Percentiles rank a stretch among this genome's conserved stretches.
Evolutionary conservation across 2,113 vertebrate genomes (phyloP).

Genomic region (Cochlearius cochlearius): DNA sequence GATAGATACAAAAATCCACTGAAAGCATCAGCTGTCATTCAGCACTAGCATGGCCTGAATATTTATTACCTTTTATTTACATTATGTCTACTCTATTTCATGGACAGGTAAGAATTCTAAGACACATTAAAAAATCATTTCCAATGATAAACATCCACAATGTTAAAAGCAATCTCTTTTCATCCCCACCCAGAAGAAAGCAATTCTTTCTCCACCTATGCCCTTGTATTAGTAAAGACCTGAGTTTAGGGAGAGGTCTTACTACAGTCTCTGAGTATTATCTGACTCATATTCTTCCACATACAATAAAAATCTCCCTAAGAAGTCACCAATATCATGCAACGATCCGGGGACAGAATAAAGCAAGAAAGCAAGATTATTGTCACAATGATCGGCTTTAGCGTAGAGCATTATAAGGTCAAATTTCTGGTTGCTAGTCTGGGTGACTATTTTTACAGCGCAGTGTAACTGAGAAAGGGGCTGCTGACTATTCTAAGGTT

Average conservation of each 20-base stretch:
- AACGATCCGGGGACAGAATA: neutral
- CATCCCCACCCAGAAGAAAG: neutral
- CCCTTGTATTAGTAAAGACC: neutral
- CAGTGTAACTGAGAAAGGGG: constrained; percentile 57
- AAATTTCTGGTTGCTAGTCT: constrained; percentile 25
- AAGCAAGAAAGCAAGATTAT: neutral
- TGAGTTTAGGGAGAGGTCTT: neutral
- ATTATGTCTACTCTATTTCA: neutral
- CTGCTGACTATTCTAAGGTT: constrained; percentile 40
- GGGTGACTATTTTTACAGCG: constrained; percentile 41
- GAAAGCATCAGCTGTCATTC: neutral
- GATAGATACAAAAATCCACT: constrained; percentile 6
- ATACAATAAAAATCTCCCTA: neutral
- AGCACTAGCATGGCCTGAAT: neutral
- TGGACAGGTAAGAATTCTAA: neutral
- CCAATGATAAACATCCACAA: neutral
- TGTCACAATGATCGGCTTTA: neutral
- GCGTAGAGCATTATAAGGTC: constrained; percentile 13
- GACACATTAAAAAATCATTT: neutral
- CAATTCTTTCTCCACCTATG: neutral
- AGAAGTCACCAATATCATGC: neutral
- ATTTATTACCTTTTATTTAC: constrained; percentile 34
- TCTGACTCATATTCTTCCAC: neutral
- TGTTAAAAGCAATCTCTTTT: neutral
- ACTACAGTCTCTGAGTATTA: neutral